Conservation (phyloP, 2,113 vertebrate species). For the rat (Rattus norvegicus) region DNA sequence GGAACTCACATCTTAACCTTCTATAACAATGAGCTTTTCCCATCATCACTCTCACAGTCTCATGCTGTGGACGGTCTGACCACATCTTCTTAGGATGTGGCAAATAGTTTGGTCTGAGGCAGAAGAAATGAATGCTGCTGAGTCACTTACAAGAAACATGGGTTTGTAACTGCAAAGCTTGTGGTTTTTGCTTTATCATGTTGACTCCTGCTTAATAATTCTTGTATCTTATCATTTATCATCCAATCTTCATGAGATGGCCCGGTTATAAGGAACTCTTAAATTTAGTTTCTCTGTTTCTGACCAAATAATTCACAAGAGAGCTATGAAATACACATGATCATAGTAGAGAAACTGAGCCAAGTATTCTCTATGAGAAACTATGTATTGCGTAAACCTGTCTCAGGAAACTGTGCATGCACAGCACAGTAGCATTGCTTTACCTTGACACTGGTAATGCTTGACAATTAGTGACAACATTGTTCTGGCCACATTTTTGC, state of each 20-base stretch:
- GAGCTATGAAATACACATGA: neutral
- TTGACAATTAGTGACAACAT: neutral
- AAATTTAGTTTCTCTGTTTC: neutral
- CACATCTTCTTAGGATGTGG: constrained; percentile 50
- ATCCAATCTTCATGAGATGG: neutral
- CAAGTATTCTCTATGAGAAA: neutral
- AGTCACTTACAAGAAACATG: constrained; percentile 49
- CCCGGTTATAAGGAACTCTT: neutral
- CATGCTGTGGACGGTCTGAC: neutral
- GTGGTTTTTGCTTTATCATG: neutral
- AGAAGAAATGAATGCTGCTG: neutral
- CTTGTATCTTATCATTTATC: neutral
- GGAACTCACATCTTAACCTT: neutral
- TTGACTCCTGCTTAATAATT: neutral
- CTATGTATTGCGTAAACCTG: neutral
- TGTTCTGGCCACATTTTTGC: neutral
- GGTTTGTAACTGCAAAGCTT: neutral
- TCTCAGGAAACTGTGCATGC: neutral
- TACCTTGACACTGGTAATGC: neutral
- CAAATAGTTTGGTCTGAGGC: constrained; percentile 42
- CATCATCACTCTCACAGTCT: neutral
- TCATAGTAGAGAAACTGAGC: neutral
- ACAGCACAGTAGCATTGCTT: neutral
- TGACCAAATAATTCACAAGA: neutral
- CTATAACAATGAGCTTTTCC: neutral